phyloP scores from a whole-genome alignment of 2,113 vertebrate species.

The Pristiophorus japonicus region DNA sequence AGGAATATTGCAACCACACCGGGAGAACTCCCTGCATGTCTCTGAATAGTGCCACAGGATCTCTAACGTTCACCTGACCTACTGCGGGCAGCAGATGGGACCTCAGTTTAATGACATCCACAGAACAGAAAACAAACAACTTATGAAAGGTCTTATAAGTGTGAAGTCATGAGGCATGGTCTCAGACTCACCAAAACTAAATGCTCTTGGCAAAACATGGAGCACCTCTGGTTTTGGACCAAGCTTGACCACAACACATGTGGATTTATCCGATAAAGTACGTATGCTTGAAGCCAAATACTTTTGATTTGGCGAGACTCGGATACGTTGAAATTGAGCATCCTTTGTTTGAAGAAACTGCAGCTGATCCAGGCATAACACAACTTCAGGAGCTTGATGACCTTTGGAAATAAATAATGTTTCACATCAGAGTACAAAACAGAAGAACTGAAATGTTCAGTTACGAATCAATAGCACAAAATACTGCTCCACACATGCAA shows the following conservation, averaged over 20 bases:
- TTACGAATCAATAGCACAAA: slow-evolving; percentile 27
- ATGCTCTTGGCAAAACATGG: slow-evolving; percentile 66
- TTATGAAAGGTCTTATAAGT: neutral
- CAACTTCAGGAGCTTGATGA: slow-evolving; percentile 49
- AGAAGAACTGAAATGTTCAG: neutral
- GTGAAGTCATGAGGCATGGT: neutral
- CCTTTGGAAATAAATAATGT: slow-evolving; percentile 41
- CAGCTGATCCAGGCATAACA: slow-evolving; percentile 58
- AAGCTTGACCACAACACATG: slow-evolving; percentile 66
- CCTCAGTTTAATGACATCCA: neutral
- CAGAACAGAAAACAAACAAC: neutral
- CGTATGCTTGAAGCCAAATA: slow-evolving; percentile 72
- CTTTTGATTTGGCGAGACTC: slow-evolving; percentile 75
- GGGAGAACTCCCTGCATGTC: neutral
- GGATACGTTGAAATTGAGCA: slow-evolving; percentile 69
- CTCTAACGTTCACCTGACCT: neutral
- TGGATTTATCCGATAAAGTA: slow-evolving; percentile 57
- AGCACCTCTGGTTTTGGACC: slow-evolving; percentile 47
- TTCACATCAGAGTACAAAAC: neutral
- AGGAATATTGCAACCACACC: neutral
- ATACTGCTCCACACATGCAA: neutral
- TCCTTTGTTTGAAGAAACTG: slow-evolving; percentile 49
- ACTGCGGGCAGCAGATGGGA: neutral
- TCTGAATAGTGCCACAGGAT: neutral
- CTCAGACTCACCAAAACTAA: slow-evolving; percentile 75